phyloP scores from a whole-genome alignment of 2,113 vertebrate genomes.

The Oxyura jamaicensis region DNA sequence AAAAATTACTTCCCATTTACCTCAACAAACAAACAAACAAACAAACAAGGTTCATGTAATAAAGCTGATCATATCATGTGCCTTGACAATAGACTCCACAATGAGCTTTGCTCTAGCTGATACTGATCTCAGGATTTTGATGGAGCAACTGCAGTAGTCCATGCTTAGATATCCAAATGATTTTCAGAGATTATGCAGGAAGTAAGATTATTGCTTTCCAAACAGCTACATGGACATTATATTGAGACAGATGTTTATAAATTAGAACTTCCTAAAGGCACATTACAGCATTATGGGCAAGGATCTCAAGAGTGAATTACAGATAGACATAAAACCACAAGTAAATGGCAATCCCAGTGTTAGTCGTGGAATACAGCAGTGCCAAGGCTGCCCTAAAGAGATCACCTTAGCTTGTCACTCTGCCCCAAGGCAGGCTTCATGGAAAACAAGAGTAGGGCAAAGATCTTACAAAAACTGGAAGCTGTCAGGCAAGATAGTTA shows the following conservation, averaged over 20 bases:
- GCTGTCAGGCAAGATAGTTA: background rate
- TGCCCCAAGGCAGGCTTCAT: background rate
- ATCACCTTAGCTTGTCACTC: background rate
- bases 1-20: background rate
- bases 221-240: background rate
- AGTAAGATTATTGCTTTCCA: background rate
- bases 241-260: background rate
- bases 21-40: background rate
- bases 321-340: background rate
- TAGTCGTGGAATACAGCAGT: background rate
- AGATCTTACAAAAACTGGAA: background rate
- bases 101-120: background rate
- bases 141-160: background rate
- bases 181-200: background rate
- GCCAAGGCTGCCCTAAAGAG: background rate
- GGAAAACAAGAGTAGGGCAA: background rate
- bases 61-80: background rate
- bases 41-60: background rate
- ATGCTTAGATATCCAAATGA: background rate
- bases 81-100: background rate
- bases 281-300: background rate
- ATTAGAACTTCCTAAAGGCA: background rate
- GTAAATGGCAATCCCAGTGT: background rate
- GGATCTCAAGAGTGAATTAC: background rate
- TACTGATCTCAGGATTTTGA: background rate